A percentile compares a stretch with the other conserved stretches of the same genome.
Conservation (phyloP, 2,797 vertebrate species). For the Crocodylus rhombifer region DNA sequence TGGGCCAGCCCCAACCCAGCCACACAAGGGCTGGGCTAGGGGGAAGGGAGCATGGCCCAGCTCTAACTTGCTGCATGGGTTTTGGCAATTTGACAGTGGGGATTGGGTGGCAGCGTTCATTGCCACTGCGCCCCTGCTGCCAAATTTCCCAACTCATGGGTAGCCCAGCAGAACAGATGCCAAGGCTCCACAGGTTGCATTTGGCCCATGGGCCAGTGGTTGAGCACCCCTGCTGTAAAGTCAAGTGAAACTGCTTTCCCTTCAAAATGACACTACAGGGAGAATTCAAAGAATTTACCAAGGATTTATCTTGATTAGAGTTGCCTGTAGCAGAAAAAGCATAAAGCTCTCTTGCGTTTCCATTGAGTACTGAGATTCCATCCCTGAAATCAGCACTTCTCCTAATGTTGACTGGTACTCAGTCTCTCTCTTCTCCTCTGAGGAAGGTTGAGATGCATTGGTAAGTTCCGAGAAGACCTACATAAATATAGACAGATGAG, state of each 20-base stretch:
- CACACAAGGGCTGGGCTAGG: no score
- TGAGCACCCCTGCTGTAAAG: background rate
- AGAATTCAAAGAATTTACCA: background rate
- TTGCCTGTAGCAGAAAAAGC: background rate
- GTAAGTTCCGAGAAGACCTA: background rate
- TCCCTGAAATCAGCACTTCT: background rate
- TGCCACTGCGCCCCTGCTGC: no score
- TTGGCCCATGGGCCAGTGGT: no score
- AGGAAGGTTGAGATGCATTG: background rate
- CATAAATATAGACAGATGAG: conserved; percentile 1
- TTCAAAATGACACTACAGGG: background rate
- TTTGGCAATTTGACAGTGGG: no score
- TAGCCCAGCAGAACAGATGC: no score
- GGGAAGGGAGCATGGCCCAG: no score
- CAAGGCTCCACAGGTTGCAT: no score
- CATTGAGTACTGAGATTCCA: background rate
- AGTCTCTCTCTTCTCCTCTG: background rate
- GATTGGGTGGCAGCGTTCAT: no score
- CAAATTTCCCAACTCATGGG: no score
- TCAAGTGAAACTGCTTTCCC: background rate
- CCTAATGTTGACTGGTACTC: background rate
- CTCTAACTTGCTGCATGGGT: no score
- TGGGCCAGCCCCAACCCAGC: no score
- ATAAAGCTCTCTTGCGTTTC: background rate
- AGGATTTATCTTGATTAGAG: background rate